Base-by-base conservation (phyloP, 2,888 invertebrate species). In the Cristatella mucedo region DNA sequence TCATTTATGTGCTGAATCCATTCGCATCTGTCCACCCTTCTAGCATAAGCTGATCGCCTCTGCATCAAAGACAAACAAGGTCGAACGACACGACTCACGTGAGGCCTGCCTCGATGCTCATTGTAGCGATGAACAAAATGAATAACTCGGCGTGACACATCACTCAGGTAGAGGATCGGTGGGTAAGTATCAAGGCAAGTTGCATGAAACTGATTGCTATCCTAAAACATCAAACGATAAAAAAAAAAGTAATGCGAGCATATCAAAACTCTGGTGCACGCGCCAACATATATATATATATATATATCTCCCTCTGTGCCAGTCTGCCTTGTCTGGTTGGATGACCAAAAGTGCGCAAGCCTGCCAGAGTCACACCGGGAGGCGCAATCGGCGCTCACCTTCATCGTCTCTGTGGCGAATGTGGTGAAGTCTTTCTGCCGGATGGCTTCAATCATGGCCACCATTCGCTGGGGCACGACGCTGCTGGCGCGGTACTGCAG, bases 141-240 rank as follows among this genome's bases (percentile, higher is more conserved):
- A 3, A 80, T 74, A 40, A 97, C 78, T 19, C 74, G 69, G 60
- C 80, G 77, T 0, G 95, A 93, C 1, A 76, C 72, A 56, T 86
- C 82, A 56, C 81, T 91, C 78, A 95, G 76, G 61, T 99, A 99
- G 11, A 77, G 71, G 61, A 82, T 80, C 1, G 97, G 93, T 16
- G 97, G 95, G 69, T 76, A 86, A 0, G 93, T 82, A 61, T 95
- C 95, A 45, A 86, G 67, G 54, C 85, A 85, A 20, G 85, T 72
- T 0, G 91, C 87, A 71, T 97, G 97, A 56, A 97, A 79, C 61
- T 91, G 85, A 71, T 97, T 95, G 44, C 91, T 91, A 56, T 97
- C 97, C 65, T 63, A 49, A 9, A 46, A 52, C 42, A 21, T 38
- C n/a, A n/a, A n/a, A n/a, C n/a, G n/a, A n/a, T n/a, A n/a, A n/a